Base-by-base conservation (phyloP, 2,797 vertebrate species). In the Lerista edwardsae region DNA sequence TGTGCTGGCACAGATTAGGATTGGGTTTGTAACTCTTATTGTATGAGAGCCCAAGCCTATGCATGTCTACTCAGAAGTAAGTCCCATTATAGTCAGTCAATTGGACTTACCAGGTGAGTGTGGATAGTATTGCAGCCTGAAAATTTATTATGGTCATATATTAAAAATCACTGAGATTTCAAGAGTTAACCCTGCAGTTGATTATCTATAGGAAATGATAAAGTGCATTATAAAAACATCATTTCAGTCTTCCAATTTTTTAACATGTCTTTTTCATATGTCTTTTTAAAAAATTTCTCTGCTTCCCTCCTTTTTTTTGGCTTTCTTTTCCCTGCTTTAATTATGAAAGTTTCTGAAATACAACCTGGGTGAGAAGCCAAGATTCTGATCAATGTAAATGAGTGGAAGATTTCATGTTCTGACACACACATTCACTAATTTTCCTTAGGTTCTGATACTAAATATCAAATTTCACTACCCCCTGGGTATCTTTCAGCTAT, bases 371-470 rank as follows among this genome's bases (percentile, higher is more conserved):
- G 29, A 51, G 72, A 91, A 91, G 91, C 90, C 93, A 94, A 90
- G 86, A 85, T 88, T 93, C 91, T 90, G 89, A 93, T 87, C 91
- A 91, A 15, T 91, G 89, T 85, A 85, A 84, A 36, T 1, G 36
- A 90, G 83, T 67, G 75, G 76, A 92, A 79, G 86, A 90, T 93
- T 93, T 92, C 87, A 92, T 92, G 85, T 92, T 92, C 90, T 0
- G 64, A 91, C 82, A 86, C 81, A 90, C 73, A 75, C 62, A 91
- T 91, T 89, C 89, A 85, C 90, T 88, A 91, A 93, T 91, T 94
- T 91, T 90, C 86, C 82, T 89, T 80, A 79, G 74, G 72, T 91
- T 93, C 74, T 84, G 87, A 91, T 89, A 83, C 86, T 89, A 91
- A 88, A 87, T 92, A 92, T 93, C 85, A 88, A 79, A 89, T 92